phyloP scores from a whole-genome alignment of 2,797 vertebrate genomes.

The Sebastes alutus region DNA sequence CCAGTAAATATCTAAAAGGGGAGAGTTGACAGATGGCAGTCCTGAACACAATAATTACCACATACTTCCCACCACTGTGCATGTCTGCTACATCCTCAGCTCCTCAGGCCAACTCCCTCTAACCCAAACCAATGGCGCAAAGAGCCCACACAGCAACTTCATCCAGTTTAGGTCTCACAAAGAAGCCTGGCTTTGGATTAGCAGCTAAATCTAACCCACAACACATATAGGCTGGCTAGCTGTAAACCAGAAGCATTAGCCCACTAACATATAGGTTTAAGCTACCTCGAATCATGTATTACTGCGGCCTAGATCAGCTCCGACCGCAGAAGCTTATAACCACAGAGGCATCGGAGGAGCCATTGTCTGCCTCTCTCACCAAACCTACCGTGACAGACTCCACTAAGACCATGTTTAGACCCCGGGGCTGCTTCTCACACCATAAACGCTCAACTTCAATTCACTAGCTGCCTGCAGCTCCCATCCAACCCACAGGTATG shows the following conservation, averaged over 20 bases:
- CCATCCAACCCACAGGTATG: conserved; percentile 80
- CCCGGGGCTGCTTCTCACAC: conserved; percentile 67
- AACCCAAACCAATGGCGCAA: conserved; percentile 58
- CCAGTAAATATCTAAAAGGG: conserved; percentile 81
- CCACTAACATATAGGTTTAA: conserved; percentile 54
- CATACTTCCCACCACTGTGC: conserved; percentile 81
- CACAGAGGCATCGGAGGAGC: conserved; percentile 63
- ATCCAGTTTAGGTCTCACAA: conserved; percentile 48
- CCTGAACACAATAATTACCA: conserved; percentile 84
- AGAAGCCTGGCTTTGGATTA: conserved; percentile 42
- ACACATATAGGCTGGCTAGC: conserved; percentile 36
- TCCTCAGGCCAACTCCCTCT: conserved; percentile 64
- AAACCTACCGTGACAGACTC: conserved; percentile 77
- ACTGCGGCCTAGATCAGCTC: conserved; percentile 40
- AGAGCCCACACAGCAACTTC: conserved; percentile 59
- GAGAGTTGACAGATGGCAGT: conserved; percentile 82
- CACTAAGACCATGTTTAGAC: conserved; percentile 67
- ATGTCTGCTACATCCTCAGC: conserved; percentile 76
- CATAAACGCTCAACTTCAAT: conserved; percentile 71
- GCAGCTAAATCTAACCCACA: conserved; percentile 42
- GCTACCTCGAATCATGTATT: conserved; percentile 61
- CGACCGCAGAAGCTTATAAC: conserved; percentile 53
- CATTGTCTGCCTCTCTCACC: conserved; percentile 68
- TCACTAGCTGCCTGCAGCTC: conserved; percentile 67
- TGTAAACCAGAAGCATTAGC: conserved; percentile 59